Evolutionary conservation across 1,140 invertebrate species (phyloP), one percentile per base, ranked within the genome.

Genomic region (Drosophila oshimai): DNA sequence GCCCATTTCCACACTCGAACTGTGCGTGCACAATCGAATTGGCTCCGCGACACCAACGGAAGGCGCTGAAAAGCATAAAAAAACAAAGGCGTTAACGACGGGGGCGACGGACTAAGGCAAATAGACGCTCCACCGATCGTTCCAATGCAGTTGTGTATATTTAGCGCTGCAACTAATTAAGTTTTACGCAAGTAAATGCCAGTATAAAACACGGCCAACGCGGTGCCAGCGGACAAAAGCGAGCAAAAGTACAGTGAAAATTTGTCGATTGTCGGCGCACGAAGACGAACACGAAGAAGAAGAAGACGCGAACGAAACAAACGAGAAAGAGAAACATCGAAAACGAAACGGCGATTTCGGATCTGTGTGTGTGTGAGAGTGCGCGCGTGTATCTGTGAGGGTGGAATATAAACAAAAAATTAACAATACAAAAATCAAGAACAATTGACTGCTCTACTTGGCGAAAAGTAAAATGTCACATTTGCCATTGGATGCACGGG

Each of bases 401-500:
- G 58, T 68, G 61, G 49, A 83, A 83, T 68, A 83, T 68, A 86
- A 86, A 86, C 80, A 83, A 55, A 67, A 51, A 58, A 67, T 51
- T 49, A 64, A 72, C 50, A 60, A 73, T 47, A 73, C 67, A 17
- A 60, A 39, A 70, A 62, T 70, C 36, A 33, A 50, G 57, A 65
- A 81, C 47, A 61, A 76, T 76, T 86, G 70, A 76, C 73, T 86
- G 70, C 39, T 74, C 37, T 51, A 61, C 41, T 49, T 61, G 62
- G 46, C 69, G 68, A 68, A 54, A 49, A 42, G 39, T 60, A 72
- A 90, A 89, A 90, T 90, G 89, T 90, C 89, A 87, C 89, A 90
- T 89, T 87, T 90, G 89, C 77, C 89, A 49, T 74, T 92, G 65
- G 90, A 92, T 81, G 88, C 92, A 31, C 74, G 90, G 58, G 92